Conservation (phyloP, 2,113 vertebrate species). For the Agapornis roseicollis region DNA sequence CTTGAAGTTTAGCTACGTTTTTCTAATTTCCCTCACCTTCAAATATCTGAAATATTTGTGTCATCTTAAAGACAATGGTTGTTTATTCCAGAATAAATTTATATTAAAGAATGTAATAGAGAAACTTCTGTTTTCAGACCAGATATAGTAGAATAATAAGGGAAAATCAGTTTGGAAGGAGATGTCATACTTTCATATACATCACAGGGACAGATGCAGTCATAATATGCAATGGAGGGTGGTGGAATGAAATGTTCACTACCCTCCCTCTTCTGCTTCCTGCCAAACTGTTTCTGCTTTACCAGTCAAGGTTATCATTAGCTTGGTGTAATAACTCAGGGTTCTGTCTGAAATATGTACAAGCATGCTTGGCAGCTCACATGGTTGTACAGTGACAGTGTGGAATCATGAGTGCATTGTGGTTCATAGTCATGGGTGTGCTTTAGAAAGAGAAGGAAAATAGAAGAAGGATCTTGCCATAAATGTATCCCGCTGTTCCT, state of each 20-base stretch:
- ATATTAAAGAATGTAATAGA: neutral
- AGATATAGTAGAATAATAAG: neutral
- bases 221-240: accelerated
- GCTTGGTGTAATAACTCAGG: neutral
- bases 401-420: neutral
- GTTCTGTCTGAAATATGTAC: neutral
- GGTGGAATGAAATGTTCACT: accelerated
- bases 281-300: neutral
- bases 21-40: accelerated
- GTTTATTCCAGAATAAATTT: neutral
- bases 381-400: neutral
- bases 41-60: neutral
- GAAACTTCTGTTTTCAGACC: neutral
- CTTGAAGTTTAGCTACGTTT: neutral
- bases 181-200: neutral
- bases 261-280: neutral
- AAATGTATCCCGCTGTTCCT: neutral
- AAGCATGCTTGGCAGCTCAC: neutral
- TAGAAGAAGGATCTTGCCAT: neutral
- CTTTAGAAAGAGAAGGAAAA: neutral
- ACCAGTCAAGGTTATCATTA: neutral
- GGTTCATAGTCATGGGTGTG: neutral
- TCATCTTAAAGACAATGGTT: neutral
- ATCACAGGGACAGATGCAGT: neutral
- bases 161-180: neutral